Conservation (phyloP, 2,797 vertebrate genomes). For the Vespertilio murinus region DNA sequence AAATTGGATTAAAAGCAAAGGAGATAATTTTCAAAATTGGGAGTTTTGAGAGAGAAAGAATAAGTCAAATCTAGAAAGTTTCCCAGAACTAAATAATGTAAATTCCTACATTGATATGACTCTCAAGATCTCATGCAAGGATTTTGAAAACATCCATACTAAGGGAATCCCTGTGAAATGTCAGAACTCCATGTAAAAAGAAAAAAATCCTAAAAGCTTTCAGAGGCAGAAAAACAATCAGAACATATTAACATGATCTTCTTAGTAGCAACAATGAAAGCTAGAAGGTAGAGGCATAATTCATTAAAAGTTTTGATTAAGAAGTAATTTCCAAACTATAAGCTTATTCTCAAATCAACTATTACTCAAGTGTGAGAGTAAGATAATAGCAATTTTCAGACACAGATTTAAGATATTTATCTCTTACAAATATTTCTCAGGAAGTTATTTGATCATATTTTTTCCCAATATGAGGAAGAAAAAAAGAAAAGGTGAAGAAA, state of each 20-base stretch:
- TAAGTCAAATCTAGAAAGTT: neutral
- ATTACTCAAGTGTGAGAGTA: neutral
- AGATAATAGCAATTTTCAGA: constrained; percentile 28
- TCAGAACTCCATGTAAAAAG: neutral
- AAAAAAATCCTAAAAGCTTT: constrained; percentile 24
- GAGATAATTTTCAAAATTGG: neutral
- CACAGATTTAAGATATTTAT: neutral
- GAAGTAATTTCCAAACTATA: neutral
- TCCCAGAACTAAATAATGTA: neutral
- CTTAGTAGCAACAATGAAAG: neutral
- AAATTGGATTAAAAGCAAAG: neutral
- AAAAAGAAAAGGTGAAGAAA: neutral
- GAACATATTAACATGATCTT: neutral
- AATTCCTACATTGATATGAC: neutral
- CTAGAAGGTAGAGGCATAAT: neutral
- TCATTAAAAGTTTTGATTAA: neutral
- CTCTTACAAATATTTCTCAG: neutral
- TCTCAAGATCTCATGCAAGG: neutral
- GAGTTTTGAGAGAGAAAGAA: neutral
- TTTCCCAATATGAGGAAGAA: neutral
- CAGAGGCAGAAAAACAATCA: neutral
- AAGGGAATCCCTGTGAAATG: neutral
- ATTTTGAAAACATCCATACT: neutral
- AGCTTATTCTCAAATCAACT: neutral
- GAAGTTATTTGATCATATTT: neutral